These are phyloP conservation scores for Rhyacichthys aspro DNA, from an alignment of 2,797 vertebrate genomes.

Conservation along the genomic window DNA sequence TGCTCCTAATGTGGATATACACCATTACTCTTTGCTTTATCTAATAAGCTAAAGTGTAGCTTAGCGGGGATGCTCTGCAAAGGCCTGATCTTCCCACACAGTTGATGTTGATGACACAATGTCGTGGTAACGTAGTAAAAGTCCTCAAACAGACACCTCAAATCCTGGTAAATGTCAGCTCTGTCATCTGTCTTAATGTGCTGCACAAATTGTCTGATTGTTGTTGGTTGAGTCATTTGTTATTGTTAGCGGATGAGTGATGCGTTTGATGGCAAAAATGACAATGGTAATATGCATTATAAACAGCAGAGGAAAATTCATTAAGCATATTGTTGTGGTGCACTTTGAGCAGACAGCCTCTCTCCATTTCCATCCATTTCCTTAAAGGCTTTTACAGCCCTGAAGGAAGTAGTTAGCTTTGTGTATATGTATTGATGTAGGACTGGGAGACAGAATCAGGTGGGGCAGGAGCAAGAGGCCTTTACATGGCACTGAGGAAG, in stretches of 20 bases:
- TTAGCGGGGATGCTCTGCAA: constrained; percentile 56
- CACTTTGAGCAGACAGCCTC: constrained; percentile 28
- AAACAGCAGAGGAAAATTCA: constrained; percentile 30
- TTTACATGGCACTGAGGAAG: constrained; percentile 30
- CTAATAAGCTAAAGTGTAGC: constrained; percentile 70
- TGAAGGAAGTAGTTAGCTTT: constrained; percentile 31
- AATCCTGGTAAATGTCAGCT: constrained; percentile 26
- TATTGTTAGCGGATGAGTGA: constrained; percentile 4
- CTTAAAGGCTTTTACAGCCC: constrained; percentile 42
- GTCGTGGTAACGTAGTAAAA: constrained; percentile 35
- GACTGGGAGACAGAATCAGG: constrained; percentile 30
- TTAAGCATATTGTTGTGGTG: constrained; percentile 21
- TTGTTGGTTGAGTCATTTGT: constrained; percentile 4
- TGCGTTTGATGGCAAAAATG: constrained; percentile 7
- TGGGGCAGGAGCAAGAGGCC: constrained; percentile 10
- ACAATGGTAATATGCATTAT: constrained; percentile 19
- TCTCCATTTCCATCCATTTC: constrained; percentile 30
- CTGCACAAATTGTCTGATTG: constrained; percentile 2
- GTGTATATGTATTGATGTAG: constrained; percentile 23
- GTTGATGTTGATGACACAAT: constrained; percentile 49
- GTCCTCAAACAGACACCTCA: constrained; percentile 21
- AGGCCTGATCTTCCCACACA: constrained; percentile 47
- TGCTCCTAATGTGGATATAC: constrained; percentile 62
- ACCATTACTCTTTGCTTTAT: constrained; percentile 73
- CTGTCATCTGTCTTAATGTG: constrained; percentile 29